Percentiles rank a stretch among this genome's conserved stretches.
These are phyloP conservation scores for Gymnothorax reevesii DNA, from an alignment of 2,797 vertebrate genomes.

Conservation along the genomic window DNA sequence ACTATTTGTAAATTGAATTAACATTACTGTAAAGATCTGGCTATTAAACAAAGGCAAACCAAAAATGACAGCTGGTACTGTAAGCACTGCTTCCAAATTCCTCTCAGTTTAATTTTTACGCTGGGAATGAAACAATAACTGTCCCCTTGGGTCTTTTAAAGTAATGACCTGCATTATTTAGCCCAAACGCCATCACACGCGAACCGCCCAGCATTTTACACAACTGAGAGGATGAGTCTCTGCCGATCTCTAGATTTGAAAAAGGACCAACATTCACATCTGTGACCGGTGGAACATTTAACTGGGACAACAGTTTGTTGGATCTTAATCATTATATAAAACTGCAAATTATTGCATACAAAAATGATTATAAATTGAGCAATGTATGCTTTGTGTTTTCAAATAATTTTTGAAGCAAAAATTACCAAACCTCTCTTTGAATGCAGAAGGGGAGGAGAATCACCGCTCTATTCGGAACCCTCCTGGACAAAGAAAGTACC, in stretches of 20 bases:
- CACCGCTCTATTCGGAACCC: neutral
- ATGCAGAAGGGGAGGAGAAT: too few species aligned
- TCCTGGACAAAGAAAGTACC: neutral
- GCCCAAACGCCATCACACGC: neutral
- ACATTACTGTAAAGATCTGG: neutral
- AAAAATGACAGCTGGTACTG: neutral
- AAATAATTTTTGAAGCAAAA: neutral
- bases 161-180: neutral
- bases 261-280: neutral
- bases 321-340: neutral
- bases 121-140: neutral
- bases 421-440: too few species aligned
- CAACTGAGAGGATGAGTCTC: neutral
- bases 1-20: constrained; percentile 8
- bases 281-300: neutral
- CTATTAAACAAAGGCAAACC: neutral
- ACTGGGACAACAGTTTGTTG: neutral
- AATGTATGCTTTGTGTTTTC: too few species aligned
- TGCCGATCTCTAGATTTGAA: neutral
- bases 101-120: neutral
- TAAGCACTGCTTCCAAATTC: neutral
- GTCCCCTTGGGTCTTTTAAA: neutral
- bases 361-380: too few species aligned
- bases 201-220: neutral
- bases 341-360: neutral